phyloP scores from a whole-genome alignment of 2,797 vertebrate genomes.

The Pogonophryne albipinna region DNA sequence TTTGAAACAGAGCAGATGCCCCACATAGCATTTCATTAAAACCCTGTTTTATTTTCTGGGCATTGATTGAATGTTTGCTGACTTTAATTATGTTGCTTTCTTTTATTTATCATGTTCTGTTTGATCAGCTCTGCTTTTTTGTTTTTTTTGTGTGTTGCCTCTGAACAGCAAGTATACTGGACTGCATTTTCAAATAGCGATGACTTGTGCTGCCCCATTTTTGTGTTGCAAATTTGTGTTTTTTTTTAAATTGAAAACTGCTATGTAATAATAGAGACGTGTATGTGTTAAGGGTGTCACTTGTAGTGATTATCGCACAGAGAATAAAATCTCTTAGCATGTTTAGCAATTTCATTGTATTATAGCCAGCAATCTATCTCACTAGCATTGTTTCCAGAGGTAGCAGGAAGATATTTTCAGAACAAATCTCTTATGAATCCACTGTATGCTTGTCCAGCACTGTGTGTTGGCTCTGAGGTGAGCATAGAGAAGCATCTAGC shows the following conservation, averaged over 20 bases:
- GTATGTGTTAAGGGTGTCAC: neutral
- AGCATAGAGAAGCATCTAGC: neutral
- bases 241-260: neutral
- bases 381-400: neutral
- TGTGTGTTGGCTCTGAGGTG: neutral
- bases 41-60: conserved; percentile 22
- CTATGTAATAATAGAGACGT: neutral
- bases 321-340: neutral
- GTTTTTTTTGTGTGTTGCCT: conserved; percentile 4
- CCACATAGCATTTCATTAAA: conserved; percentile 53
- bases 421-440: neutral
- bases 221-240: neutral
- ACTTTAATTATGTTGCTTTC: conserved; percentile 41
- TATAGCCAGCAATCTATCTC: neutral
- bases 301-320: neutral
- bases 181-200: conserved; percentile 18
- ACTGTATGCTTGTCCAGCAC: neutral
- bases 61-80: conserved; percentile 40
- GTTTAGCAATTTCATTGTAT: conserved; percentile 1
- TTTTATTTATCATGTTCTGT: conserved; percentile 37
- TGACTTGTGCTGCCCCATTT: neutral
- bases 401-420: neutral
- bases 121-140: conserved; percentile 30
- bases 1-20: conserved; percentile 39
- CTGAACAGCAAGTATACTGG: neutral